phyloP scores from a whole-genome alignment of 1,140 invertebrate genomes.

The Drosophila elegans region DNA sequence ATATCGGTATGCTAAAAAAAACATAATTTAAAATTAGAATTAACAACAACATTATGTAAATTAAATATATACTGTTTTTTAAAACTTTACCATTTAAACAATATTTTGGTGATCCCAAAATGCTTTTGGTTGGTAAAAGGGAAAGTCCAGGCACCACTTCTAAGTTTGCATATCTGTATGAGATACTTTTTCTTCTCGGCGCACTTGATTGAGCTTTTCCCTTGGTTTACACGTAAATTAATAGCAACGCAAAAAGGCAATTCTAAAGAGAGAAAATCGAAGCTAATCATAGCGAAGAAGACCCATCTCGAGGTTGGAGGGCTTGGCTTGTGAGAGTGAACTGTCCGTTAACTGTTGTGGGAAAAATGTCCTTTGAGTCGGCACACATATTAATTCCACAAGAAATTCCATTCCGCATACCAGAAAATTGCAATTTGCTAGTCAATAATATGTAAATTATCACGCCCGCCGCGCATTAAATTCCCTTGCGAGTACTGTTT shows the following conservation, averaged over 20 bases:
- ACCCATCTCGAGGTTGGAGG: not conserved
- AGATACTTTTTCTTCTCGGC: too few species aligned
- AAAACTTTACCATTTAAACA: too few species aligned
- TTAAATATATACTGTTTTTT: too few species aligned
- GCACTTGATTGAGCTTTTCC: too few species aligned
- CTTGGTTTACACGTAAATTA: not conserved
- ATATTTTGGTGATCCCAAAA: too few species aligned
- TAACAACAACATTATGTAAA: too few species aligned
- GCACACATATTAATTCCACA: not conserved
- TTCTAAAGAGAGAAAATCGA: not conserved
- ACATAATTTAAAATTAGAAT: too few species aligned
- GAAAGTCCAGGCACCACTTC: too few species aligned
- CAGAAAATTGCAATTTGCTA: not conserved
- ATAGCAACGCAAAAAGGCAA: not conserved
- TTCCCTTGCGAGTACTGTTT: not conserved
- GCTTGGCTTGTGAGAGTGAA: not conserved
- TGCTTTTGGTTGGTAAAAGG: too few species aligned
- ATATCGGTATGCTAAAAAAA: too few species aligned
- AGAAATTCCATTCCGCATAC: not conserved
- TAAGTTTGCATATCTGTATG: too few species aligned
- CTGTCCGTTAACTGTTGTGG: not conserved
- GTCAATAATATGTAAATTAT: conserved; percentile 7
- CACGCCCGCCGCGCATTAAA: not conserved
- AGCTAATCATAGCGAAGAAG: not conserved
- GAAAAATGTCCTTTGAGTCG: not conserved